Base-by-base conservation (phyloP, 1,140 invertebrate species). In the Drosophila chauvacae region DNA sequence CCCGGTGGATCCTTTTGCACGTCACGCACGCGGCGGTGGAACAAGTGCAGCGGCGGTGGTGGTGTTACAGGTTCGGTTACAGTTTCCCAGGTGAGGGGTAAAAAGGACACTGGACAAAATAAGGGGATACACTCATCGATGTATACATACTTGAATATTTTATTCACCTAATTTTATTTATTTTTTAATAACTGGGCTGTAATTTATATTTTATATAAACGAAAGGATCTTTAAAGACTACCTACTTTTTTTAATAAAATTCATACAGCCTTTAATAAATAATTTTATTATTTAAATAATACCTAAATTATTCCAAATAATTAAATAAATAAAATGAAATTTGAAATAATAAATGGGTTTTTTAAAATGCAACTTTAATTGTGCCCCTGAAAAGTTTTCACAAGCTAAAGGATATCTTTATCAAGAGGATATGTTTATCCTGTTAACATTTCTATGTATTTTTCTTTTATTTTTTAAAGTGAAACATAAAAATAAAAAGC, bases 31-130 rank as follows among this genome's bases (percentile, higher is more conserved):
- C 68, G 61, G 39, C 39, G 20, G 39, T 18, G 57, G 50, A 87
- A 87, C 83, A 87, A 87, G 83, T 87, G 83, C 81, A 90, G 64
- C 55, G 44, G 76, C 23, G 68, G 60, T 42, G 68, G 60, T 42
- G 58, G 23, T 56, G 53, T 41, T 56, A 28, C 53, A 56, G 53
- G 53, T 39, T 56, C 35, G 16, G 20, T 55, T 55, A 55, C 33
- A 37, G 20, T 39, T 11, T 33, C 47, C 37, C 42, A 47, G 62
- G 77, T 60, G 48, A 45, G 55, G 47, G 53, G 53, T 44, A 20
- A 20, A 50, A 23, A 16, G 39, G 53, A 44, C 62, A 65, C 62
- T 18, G 7, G 1, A 4, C 13, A 3, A 65, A 65, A 51, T 51
- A 1, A 0, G 2, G 26, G 10, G 4, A 1, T 1, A 3, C 2